A percentile compares a stretch with the other conserved stretches of the same genome.
Conservation (phyloP, 2,113 vertebrate genomes). For the Motacilla alba region DNA sequence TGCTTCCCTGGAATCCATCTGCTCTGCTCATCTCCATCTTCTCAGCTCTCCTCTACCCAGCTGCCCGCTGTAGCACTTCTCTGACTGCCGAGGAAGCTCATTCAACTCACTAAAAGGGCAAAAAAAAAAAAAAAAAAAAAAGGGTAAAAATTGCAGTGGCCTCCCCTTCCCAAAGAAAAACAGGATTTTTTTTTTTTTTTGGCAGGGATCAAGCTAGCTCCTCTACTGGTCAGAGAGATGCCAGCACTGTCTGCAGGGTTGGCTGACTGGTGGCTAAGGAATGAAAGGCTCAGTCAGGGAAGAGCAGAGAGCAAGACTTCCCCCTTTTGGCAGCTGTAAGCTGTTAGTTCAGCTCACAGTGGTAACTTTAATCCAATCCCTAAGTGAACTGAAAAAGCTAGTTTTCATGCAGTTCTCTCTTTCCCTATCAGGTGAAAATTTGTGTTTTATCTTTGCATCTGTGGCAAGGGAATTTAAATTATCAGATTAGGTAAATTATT, state of each 20-base stretch:
- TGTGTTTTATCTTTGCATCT: background rate
- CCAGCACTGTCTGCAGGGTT: background rate
- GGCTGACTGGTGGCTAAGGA: background rate
- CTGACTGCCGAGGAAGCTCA: background rate
- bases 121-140: background rate
- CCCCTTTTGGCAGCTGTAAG: constrained; percentile 40
- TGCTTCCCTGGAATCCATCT: background rate
- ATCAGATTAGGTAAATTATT: background rate
- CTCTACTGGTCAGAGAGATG: background rate
- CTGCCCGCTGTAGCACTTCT: background rate
- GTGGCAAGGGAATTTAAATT: background rate
- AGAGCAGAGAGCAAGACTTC: constrained; percentile 32
- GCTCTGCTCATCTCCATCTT: background rate
- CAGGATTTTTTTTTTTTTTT: background rate
- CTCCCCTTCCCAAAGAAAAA: background rate
- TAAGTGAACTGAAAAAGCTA: background rate
- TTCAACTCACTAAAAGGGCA: background rate
- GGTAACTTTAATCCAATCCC: background rate
- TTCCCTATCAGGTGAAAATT: background rate
- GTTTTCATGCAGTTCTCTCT: background rate
- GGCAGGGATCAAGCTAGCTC: background rate
- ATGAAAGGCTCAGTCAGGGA: background rate
- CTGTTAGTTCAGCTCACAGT: background rate
- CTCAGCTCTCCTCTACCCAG: background rate
- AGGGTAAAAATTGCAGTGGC: background rate